These are phyloP conservation scores for Pluvialis apricaria DNA, from an alignment of 2,113 vertebrate species.

Conservation along the genomic window DNA sequence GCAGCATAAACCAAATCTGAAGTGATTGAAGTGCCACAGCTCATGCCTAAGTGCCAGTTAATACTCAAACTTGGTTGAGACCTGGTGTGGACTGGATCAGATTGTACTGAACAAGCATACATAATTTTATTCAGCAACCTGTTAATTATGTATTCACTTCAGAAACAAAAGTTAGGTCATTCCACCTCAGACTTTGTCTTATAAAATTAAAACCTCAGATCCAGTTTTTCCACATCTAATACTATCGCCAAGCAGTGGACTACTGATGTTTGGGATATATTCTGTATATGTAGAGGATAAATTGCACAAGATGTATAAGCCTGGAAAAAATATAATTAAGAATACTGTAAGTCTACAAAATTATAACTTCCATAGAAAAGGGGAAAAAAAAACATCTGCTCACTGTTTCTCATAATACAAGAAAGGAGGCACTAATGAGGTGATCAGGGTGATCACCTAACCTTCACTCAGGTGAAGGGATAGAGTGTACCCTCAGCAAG, in stretches of 20 bases:
- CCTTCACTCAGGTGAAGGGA: too few species aligned
- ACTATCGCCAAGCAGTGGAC: accelerated
- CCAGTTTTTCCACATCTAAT: not conserved
- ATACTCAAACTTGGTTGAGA: not conserved
- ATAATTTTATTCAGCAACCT: not conserved
- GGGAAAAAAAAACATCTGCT: not conserved
- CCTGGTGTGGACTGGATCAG: not conserved
- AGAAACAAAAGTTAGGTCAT: not conserved
- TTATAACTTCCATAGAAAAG: not conserved
- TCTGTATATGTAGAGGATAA: not conserved
- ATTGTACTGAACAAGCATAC: not conserved
- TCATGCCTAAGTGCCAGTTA: not conserved
- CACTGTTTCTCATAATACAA: not conserved
- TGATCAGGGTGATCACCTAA: too few species aligned
- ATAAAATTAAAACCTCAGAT: not conserved
- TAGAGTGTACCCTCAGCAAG: too few species aligned
- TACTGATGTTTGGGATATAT: not conserved
- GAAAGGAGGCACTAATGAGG: not conserved
- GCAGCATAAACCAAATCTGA: not conserved
- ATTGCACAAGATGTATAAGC: not conserved
- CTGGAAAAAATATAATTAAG: not conserved
- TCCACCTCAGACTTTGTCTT: not conserved
- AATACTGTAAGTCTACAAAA: not conserved
- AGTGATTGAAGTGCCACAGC: not conserved
- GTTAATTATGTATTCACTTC: not conserved